Evolutionary conservation across 2,113 vertebrate species (phyloP).

Genomic region (Psittacula cyanocephala): DNA sequence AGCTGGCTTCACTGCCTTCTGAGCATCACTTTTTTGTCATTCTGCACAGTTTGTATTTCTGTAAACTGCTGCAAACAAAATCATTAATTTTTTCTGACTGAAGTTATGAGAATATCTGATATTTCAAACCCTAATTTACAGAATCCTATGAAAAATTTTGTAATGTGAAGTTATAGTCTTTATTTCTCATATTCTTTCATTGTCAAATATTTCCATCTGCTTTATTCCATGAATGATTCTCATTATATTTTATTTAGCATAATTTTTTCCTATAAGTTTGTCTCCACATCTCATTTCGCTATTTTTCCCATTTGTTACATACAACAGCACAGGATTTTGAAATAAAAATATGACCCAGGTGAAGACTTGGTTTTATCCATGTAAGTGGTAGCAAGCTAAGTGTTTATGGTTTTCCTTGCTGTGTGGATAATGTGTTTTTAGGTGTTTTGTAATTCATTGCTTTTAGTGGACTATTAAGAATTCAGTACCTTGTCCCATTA

Average conservation of each 20-base stretch:
- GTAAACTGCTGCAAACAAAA: background rate
- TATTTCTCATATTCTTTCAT: background rate
- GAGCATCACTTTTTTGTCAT: background rate
- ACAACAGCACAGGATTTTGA: constrained; percentile 76
- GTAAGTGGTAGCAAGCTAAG: constrained; percentile 77
- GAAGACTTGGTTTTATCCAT: constrained; percentile 79
- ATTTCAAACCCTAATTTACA: background rate
- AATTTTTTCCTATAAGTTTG: constrained; percentile 33
- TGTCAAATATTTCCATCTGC: background rate
- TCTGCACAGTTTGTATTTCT: background rate
- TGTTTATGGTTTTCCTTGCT: constrained; percentile 65
- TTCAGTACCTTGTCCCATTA: background rate
- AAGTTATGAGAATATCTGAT: background rate
- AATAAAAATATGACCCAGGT: constrained; percentile 73
- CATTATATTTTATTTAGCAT: background rate
- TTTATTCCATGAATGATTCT: background rate
- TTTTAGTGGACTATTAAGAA: constrained; percentile 7
- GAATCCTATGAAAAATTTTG: background rate
- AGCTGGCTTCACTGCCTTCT: constrained; percentile 3
- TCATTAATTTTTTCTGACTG: background rate
- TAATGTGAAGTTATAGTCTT: background rate
- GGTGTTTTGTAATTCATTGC: constrained; percentile 8
- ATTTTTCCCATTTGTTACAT: constrained; percentile 75
- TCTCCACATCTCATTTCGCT: constrained; percentile 51
- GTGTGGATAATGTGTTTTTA: constrained; percentile 55